A percentile compares a stretch with the other conserved stretches of the same genome.
phyloP scores from a whole-genome alignment of 2,888 invertebrate genomes.

The Amiota communis region DNA sequence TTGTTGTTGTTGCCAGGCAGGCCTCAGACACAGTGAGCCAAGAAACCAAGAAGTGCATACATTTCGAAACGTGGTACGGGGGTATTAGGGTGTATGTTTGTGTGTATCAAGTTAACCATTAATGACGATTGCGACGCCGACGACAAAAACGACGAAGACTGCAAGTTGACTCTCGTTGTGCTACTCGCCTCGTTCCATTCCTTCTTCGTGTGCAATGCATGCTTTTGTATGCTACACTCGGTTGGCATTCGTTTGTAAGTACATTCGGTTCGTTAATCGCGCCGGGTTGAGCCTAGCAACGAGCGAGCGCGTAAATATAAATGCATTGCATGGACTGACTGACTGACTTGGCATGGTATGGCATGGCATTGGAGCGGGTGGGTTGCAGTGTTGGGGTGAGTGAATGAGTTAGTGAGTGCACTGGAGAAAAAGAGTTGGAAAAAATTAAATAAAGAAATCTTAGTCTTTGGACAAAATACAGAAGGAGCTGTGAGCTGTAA shows the following conservation, averaged over 20 bases:
- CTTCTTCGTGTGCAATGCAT: too few species aligned
- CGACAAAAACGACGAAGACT: neutral
- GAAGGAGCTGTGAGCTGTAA: too few species aligned
- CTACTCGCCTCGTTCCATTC: too few species aligned
- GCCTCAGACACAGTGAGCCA: too few species aligned
- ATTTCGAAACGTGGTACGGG: too few species aligned
- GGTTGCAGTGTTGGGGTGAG: neutral
- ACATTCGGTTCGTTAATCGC: neutral
- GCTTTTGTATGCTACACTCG: too few species aligned
- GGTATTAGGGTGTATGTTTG: too few species aligned
- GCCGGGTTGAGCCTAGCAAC: slow-evolving; percentile 27
- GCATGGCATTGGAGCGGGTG: neutral
- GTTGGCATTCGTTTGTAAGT: too few species aligned
- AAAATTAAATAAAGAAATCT: neutral
- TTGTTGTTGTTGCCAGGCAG: too few species aligned
- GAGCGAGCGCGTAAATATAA: slow-evolving; percentile 28
- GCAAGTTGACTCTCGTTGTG: neutral
- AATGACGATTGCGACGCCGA: neutral
- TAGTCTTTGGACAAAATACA: too few species aligned
- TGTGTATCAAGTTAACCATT: neutral
- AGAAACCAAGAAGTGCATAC: too few species aligned
- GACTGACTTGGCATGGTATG: neutral
- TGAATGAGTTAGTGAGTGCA: neutral
- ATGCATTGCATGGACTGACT: neutral
- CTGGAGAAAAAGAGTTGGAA: neutral